Evolutionary conservation across 1,140 invertebrate genomes (phyloP).

Genomic region (Archegozetes longisetosus): DNA sequence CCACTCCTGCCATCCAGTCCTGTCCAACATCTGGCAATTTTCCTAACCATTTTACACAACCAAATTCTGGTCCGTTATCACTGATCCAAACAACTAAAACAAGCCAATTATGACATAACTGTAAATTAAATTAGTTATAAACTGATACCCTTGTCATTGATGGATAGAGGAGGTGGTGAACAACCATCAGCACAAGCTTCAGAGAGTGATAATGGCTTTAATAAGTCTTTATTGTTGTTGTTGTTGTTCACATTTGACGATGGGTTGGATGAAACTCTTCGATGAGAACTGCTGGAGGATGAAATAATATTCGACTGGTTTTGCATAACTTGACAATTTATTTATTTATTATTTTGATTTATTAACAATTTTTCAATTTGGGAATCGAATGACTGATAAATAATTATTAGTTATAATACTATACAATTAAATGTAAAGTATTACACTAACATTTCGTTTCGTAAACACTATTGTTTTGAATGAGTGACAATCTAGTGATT

Average conservation of each 20-base stretch:
- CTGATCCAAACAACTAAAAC: conserved; percentile 40
- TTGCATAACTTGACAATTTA: background rate
- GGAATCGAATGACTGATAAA: too few species aligned
- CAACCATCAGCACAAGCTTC: conserved; percentile 16
- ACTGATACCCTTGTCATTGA: conserved; percentile 37
- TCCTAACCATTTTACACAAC: conserved; percentile 39
- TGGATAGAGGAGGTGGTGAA: conserved; percentile 25
- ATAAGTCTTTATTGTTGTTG: background rate
- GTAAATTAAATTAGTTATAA: too few species aligned
- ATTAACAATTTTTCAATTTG: too few species aligned
- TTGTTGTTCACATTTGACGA: background rate
- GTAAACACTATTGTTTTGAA: too few species aligned
- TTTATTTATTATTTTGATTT: too few species aligned
- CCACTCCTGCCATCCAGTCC: conserved; percentile 38
- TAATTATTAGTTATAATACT: too few species aligned
- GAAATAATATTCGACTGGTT: background rate
- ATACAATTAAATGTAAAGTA: too few species aligned
- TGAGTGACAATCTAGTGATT: too few species aligned
- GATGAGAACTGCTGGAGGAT: background rate
- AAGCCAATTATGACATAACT: too few species aligned
- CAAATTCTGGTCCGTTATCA: conserved; percentile 34
- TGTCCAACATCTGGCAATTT: conserved; percentile 32
- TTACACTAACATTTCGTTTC: too few species aligned
- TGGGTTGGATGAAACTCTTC: background rate
- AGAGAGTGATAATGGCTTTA: conserved; percentile 15